Base-by-base conservation (phyloP, 2,113 vertebrate species). In the Andinoacara biseriatus region DNA sequence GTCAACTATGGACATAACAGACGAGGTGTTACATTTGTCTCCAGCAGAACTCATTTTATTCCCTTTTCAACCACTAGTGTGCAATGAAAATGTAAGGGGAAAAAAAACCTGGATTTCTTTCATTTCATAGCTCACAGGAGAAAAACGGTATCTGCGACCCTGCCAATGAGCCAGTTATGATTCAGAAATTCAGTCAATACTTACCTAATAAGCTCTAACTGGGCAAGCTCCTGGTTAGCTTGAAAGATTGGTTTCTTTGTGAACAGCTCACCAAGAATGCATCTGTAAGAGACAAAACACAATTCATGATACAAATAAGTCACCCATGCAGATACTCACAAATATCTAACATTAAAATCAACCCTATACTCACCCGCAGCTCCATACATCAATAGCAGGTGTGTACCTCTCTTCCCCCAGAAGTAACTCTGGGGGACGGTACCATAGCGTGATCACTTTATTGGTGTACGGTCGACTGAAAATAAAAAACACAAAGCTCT, bases 201-300 rank as follows among this genome's bases (percentile, higher is more conserved):
- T 90, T 94, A 99, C 98, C 98, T 99, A 94, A 99, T 99, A n/a
- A 99, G 95, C 94, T 99, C 98, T 33, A 99, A 95, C 67, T 99
- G 98, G 61, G 98, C 97, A 65, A 99, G 97, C 93, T 99, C 98
- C 93, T 99, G 98, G 83, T 99, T 99, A 82, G 98, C 98, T 95
- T 99, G 98, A 93, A 99, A 99, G 92, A 99, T 99, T 58, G 98
- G 98, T 85, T 99, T 99, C 96, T 99, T 99, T 80, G 97, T 99
- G 94, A 99, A 99, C 87, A 99, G 96, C 87, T 99, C 98, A 72
- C 98, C 98, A 82, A 99, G 96, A 92, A 99, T 99, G 94, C 98
- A 99, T 81, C 98, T 99, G 94, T 46, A 89, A 91, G 9, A 76
- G 69, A 87, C 78, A 93, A 74, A 69, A 78, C 3, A 78, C 2